These are phyloP conservation scores for Oreochromis aureus DNA, from an alignment of 2,113 vertebrate genomes.

Conservation along the genomic window DNA sequence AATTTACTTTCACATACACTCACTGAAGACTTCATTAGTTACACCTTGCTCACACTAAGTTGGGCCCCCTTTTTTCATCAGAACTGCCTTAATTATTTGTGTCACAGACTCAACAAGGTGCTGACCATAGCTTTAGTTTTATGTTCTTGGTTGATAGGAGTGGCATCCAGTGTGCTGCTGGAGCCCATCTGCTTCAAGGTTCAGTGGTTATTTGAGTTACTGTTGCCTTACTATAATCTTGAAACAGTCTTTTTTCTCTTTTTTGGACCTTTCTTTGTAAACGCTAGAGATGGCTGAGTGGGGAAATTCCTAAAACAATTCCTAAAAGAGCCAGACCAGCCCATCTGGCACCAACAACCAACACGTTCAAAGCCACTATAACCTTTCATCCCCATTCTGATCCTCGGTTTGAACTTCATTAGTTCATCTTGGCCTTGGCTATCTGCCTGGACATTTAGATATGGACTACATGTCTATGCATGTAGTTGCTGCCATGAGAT, in stretches of 20 bases:
- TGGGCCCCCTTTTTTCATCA: background rate
- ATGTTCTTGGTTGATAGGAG: background rate
- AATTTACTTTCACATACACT: background rate
- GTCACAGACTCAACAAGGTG: background rate
- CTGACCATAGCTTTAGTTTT: fast-evolving
- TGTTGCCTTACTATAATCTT: background rate
- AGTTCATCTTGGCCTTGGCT: background rate
- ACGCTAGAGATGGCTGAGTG: background rate
- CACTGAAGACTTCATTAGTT: background rate
- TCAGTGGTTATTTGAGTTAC: background rate
- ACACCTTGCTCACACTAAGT: background rate
- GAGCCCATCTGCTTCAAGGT: background rate
- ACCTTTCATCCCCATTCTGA: background rate
- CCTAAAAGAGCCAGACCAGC: background rate
- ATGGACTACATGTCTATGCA: background rate
- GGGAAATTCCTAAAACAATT: background rate
- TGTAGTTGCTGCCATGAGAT: background rate
- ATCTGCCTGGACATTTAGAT: background rate
- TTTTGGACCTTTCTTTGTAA: background rate
- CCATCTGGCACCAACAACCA: background rate
- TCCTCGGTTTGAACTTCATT: background rate
- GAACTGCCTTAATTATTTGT: background rate
- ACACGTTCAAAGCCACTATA: background rate
- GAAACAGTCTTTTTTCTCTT: background rate
- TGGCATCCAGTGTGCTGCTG: background rate